Percentiles rank a stretch among this genome's conserved stretches.
These are phyloP conservation scores for Melinaea menophilus DNA, from an alignment of 2,888 invertebrate species.

Conservation along the genomic window DNA sequence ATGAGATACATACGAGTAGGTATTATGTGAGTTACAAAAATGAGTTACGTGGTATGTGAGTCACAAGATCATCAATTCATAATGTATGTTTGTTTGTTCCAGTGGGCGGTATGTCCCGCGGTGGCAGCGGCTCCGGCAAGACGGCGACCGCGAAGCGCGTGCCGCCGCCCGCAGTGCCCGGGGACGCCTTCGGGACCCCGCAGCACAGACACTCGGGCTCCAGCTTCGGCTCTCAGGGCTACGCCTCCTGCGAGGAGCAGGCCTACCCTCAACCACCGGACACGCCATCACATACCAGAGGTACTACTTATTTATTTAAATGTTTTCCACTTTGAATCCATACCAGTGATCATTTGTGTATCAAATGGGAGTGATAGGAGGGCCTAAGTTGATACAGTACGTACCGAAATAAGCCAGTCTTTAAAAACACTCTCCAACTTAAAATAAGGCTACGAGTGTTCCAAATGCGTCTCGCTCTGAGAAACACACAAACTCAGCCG, in stretches of 20 bases:
- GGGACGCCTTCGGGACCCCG: constrained; percentile 80
- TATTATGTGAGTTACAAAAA: too few relatives aligned
- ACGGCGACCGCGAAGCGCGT: constrained; percentile 94
- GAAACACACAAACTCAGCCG: background rate
- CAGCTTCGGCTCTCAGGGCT: constrained; percentile 86
- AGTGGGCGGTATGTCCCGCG: constrained; percentile 95
- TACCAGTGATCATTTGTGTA: background rate
- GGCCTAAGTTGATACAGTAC: too few relatives aligned
- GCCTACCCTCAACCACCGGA: constrained; percentile 81
- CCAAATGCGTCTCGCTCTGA: background rate
- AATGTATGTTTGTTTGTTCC: constrained; percentile 47
- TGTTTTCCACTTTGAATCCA: background rate
- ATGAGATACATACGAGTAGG: too few relatives aligned
- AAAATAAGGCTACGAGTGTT: background rate
- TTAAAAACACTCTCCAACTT: too few relatives aligned
- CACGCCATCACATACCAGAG: constrained; percentile 78
- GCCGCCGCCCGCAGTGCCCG: constrained; percentile 91
- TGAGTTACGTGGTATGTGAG: background rate
- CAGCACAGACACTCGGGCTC: constrained; percentile 87
- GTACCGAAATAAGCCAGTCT: too few relatives aligned
- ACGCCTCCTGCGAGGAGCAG: constrained; percentile 87
- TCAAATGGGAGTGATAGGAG: too few relatives aligned
- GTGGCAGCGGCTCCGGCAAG: constrained; percentile 81
- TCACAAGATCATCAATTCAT: background rate
- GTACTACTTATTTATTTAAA: constrained; percentile 37